Base-by-base conservation (phyloP, 2,113 vertebrate species). In the Dasyprocta punctata region DNA sequence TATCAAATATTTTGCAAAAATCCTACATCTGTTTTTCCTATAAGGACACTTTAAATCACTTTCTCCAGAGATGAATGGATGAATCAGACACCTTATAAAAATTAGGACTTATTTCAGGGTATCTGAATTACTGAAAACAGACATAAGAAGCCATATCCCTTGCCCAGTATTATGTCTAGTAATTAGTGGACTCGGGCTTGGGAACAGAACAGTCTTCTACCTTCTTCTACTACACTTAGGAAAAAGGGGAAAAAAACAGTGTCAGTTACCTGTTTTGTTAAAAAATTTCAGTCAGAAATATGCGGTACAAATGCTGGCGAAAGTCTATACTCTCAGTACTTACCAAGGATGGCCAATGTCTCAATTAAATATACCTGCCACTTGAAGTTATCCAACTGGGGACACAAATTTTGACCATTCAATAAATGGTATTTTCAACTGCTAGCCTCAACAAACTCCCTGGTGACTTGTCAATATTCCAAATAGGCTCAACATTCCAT, bases 1-100 rank as follows among this genome's bases (percentile, higher is more conserved):
- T 87, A 96, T 77, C 80, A 87, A 97, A 63, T 82, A 22, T 85
- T 87, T 73, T 96, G 44, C 33, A 69, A 96, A 96, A 93, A 90
- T 85, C 60, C 38, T 91, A 49, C 47, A 16, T n/a, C 20, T 88
- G 41, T 49, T 47, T 94, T 86, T 92, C 36, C 61, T 36, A 16
- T 44, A 77, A 67, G 36, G 61, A 52, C 28, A 90, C 26, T 89
- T 93, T 86, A 91, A 89, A 82, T 58, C 38, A 90, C 49, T 78
- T 96, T 91, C 44, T 67, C 86, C 41, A 94, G 28, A 88, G 80
- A 90, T 20, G 56, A 91, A 96, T 5, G 36, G 89, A 90, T 41
- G 12, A 90, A 36, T 16, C 58, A 90, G 33, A 87, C 14, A 71
- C 17, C 6, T 67, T 77, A 38, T 7, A 75, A 16, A 26, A 71